Conservation (phyloP, 2,888 invertebrate species). For the Micropterix aruncella region DNA sequence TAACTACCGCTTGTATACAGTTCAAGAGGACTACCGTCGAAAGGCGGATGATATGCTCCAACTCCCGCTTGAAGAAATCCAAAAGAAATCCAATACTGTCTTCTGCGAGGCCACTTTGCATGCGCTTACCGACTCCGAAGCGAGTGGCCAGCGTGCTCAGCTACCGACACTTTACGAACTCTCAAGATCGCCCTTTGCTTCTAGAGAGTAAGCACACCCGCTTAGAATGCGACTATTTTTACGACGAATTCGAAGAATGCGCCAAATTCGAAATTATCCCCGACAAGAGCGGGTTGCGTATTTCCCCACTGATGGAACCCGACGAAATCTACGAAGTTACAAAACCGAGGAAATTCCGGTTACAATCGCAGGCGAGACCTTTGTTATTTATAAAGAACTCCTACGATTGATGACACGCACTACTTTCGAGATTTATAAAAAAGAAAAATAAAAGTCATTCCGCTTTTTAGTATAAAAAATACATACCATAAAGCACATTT, state of each 20-base stretch:
- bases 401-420: slow-evolving; percentile 5
- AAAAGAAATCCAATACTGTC: slow-evolving; percentile 39
- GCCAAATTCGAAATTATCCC: slow-evolving; percentile 35
- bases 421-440: no score
- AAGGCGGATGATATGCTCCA: slow-evolving; percentile 19
- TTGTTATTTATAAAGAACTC: slow-evolving; percentile 29
- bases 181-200: slow-evolving; percentile 27
- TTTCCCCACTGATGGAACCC: slow-evolving; percentile 31
- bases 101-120: slow-evolving; percentile 29
- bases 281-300: slow-evolving; percentile 37
- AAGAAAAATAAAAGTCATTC: no score
- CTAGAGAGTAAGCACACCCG: slow-evolving; percentile 12
- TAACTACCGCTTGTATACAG: slow-evolving; percentile 7
- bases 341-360: slow-evolving; percentile 21
- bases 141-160: slow-evolving; percentile 25
- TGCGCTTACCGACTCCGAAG: slow-evolving; percentile 25
- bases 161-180: slow-evolving; percentile 21
- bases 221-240: slow-evolving; percentile 1
- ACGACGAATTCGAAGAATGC: slow-evolving; percentile 16
- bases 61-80: slow-evolving; percentile 3
- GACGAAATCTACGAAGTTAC: slow-evolving; percentile 24
- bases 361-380: slow-evolving; percentile 27
- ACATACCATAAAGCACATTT: no score
- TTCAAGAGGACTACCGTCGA: slow-evolving; percentile 9
- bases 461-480: no score